Percentiles rank a stretch among this genome's conserved stretches.
Evolutionary conservation across 2,888 invertebrate species (phyloP).

Genomic region (Troglohyphantes excavatus): DNA sequence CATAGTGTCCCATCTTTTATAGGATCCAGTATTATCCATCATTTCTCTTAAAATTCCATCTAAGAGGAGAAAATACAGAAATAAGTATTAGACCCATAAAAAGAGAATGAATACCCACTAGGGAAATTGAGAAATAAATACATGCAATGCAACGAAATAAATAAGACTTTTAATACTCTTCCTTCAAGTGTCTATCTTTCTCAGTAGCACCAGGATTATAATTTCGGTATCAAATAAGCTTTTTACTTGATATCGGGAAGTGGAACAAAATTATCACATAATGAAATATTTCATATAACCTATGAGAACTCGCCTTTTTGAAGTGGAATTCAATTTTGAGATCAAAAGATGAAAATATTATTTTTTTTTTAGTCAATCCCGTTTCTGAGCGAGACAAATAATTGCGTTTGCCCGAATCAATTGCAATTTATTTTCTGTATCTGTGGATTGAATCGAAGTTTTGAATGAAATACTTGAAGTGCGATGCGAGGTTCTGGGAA

Average conservation of each 20-base stretch:
- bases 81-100: no score
- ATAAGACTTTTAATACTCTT: background rate
- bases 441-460: no score
- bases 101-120: no score
- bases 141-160: background rate
- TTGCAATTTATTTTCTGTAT: background rate
- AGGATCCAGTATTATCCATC: no score
- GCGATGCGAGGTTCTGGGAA: no score
- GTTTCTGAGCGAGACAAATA: background rate
- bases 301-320: background rate
- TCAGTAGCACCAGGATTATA: background rate
- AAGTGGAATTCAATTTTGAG: conserved; percentile 4
- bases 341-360: background rate
- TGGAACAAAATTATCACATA: background rate
- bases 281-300: background rate
- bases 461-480: no score
- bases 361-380: background rate
- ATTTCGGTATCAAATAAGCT: background rate
- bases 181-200: background rate
- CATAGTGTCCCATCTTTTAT: no score
- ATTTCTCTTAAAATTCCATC: no score
- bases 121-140: background rate
- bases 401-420: background rate
- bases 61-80: no score
- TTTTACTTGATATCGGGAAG: background rate